A percentile compares a stretch with the other conserved stretches of the same genome.
phyloP scores from a whole-genome alignment of 2,797 vertebrate species.

The Oophaga sylvatica region DNA sequence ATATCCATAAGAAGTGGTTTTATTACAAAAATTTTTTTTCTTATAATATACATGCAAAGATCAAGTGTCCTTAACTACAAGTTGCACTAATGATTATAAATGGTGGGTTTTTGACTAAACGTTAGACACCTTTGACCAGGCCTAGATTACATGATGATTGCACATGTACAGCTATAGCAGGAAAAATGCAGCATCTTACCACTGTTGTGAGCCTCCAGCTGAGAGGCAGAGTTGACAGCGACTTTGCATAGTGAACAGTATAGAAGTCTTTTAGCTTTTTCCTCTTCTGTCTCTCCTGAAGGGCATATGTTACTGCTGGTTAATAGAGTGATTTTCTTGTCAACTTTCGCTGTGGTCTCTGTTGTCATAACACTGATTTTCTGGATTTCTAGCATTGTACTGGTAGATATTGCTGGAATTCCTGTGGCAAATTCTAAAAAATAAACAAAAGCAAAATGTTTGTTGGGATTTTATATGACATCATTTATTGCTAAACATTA shows the following conservation, averaged over 20 bases:
- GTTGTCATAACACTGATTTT: constrained; percentile 75
- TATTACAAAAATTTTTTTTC: background rate
- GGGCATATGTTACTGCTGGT: constrained; percentile 73
- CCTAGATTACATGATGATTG: constrained; percentile 4
- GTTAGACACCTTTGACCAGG: constrained; percentile 68
- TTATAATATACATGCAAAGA: background rate
- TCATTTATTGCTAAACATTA: background rate
- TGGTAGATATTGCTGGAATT: constrained; percentile 73
- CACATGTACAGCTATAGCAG: constrained; percentile 57
- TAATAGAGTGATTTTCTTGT: constrained; percentile 71
- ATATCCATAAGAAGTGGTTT: background rate
- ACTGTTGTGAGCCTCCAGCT: constrained; percentile 96
- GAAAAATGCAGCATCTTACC: constrained; percentile 79
- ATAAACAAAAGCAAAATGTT: constrained; percentile 49
- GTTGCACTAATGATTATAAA: constrained; percentile 66
- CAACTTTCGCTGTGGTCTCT: constrained; percentile 73
- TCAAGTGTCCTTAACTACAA: background rate
- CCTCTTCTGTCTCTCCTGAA: constrained; percentile 86
- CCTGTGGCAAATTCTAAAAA: constrained; percentile 74
- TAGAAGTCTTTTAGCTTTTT: constrained; percentile 90
- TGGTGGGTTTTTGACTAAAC: constrained; percentile 65
- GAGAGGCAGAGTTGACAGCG: constrained; percentile 95
- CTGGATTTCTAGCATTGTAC: constrained; percentile 70
- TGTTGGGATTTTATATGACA: background rate
- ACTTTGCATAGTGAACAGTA: constrained; percentile 99